phyloP scores from a whole-genome alignment of 2,797 vertebrate species.

The Smutsia temminckii region DNA sequence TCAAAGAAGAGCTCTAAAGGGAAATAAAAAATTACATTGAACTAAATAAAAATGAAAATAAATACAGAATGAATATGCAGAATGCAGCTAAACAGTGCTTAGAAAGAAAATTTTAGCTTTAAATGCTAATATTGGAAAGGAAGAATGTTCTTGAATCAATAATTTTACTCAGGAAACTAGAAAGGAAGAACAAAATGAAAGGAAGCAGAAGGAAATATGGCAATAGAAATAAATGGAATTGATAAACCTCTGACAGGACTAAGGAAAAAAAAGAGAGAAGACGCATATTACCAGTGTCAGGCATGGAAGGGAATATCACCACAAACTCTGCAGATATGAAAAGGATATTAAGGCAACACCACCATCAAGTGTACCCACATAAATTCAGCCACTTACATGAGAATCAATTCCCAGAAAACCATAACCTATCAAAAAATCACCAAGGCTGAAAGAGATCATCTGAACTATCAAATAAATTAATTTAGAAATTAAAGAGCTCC shows the following conservation, averaged over 20 bases:
- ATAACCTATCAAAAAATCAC: neutral
- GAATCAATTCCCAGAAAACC: neutral
- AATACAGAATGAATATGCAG: neutral
- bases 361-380: neutral
- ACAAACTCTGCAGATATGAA: neutral
- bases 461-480: neutral
- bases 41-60: neutral
- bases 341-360: neutral
- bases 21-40: neutral
- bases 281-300: neutral
- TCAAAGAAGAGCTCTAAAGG: neutral
- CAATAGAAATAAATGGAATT: neutral
- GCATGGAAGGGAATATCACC: neutral
- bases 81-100: neutral
- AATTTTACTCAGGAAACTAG: neutral
- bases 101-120: neutral
- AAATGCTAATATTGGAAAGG: neutral
- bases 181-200: neutral
- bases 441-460: neutral
- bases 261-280: neutral
- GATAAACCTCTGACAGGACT: neutral
- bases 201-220: neutral
- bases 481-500: neutral
- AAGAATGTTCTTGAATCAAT: neutral
- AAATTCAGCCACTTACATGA: neutral